Percentiles rank a stretch among this genome's conserved stretches.
Conservation (phyloP, 2,888 invertebrate species). For the Cryptus armator region DNA sequence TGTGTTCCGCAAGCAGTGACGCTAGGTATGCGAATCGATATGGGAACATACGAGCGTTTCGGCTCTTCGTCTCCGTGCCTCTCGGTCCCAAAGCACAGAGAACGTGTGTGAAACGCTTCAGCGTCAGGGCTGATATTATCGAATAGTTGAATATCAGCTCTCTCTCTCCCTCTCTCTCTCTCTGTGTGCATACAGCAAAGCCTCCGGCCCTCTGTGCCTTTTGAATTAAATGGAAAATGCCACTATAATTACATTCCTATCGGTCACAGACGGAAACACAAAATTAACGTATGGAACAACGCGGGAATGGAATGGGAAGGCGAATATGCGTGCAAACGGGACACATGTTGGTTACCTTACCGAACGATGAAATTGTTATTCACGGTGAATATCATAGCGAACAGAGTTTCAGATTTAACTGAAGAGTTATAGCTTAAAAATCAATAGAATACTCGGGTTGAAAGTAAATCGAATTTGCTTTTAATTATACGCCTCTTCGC, state of each 20-base stretch:
- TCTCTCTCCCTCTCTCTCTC: not conserved
- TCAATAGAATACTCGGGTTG: not conserved
- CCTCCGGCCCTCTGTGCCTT: conserved; percentile 17
- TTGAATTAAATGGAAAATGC: conserved; percentile 58
- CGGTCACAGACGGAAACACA: conserved; percentile 26
- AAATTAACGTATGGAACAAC: conserved; percentile 36
- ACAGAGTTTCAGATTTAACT: conserved; percentile 14
- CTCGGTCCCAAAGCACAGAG: not conserved
- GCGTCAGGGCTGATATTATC: conserved; percentile 44
- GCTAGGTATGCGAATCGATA: conserved; percentile 53
- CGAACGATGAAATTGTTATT: conserved; percentile 27
- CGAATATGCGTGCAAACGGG: conserved; percentile 7
- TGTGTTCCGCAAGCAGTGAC: not conserved
- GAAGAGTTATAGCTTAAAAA: not conserved
- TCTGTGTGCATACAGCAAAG: not conserved
- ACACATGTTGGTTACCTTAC: not conserved
- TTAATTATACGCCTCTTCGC: not conserved
- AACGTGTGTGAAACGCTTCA: conserved; percentile 14
- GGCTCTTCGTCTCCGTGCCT: conserved; percentile 6
- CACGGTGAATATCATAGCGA: not conserved
- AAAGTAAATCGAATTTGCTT: conserved; percentile 1
- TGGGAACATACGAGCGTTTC: conserved; percentile 16
- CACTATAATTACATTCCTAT: conserved; percentile 64
- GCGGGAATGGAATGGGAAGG: not conserved
- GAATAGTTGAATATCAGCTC: conserved; percentile 58